Base-by-base conservation (phyloP, 2,888 invertebrate genomes). In the Diaprepes abbreviatus region DNA sequence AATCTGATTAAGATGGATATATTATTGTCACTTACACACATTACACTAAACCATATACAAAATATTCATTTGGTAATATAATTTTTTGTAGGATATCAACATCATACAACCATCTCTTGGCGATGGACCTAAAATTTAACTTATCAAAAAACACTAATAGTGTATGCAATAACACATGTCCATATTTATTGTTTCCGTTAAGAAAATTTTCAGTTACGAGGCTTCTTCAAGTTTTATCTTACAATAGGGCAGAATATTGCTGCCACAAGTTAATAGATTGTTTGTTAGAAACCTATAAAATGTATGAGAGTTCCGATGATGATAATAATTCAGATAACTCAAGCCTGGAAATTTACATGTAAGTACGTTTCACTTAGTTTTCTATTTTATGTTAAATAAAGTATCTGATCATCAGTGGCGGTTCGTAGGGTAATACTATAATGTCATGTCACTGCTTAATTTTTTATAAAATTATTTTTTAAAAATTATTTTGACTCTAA, bases 91-190 rank as follows among this genome's bases (percentile, higher is more conserved):
- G 91, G 78, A 84, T 92, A 75, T 88, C 91, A 2, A 86, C 86
- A 60, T 85, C 87, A 69, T 90, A 89, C 80, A 91, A 92, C 76
- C 86, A 87, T 67, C 84, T 90, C 43, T 82, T 90, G 52, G 86
- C 87, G 1, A 81, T 90, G 73, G 89, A 90, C 76, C 86, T 86
- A 70, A 89, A 88, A 76, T 83, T 77, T 74, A 86, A 85, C 35
- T 31, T 75, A 31, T 87, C 88, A 64, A 85, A 86, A 33, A 84
- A 86, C 0, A 87, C 87, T 71, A 87, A 88, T 74, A 88, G 88
- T 75, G 85, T 92, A 28, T 92, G 92, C 80, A 91, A 91, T 77
- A 94, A 94, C 79, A 91, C 92, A 10, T 93, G 91, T 78, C 92
- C 94, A 0, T 87, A 87, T 63, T 85, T 92, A 57, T 85, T 92